phyloP scores from a whole-genome alignment of 1,140 invertebrate genomes.

The Philotrypesis tridentata region DNA sequence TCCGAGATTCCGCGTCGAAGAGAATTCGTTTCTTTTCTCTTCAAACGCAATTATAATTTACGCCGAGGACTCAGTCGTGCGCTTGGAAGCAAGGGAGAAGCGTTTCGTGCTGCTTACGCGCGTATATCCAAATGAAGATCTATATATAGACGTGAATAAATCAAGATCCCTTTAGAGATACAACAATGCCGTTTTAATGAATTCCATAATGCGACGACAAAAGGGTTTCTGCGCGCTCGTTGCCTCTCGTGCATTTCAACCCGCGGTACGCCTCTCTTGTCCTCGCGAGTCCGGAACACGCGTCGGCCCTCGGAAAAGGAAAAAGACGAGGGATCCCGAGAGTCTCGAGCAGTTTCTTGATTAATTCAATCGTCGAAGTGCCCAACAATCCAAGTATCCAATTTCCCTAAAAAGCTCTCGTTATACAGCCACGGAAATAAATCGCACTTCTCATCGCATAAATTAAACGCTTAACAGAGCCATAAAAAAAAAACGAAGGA shows the following conservation, averaged over 20 bases:
- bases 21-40: no score
- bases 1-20: no score
- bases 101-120: not conserved
- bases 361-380: no score
- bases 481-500: conserved; percentile 14
- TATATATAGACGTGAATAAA: not conserved
- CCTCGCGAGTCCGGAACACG: no score
- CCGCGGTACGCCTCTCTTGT: not conserved
- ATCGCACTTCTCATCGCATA: not conserved
- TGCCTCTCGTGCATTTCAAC: not conserved
- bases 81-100: no score
- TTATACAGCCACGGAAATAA: not conserved
- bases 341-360: not conserved
- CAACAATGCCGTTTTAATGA: not conserved
- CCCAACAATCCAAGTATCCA: no score
- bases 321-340: no score
- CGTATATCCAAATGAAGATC: no score
- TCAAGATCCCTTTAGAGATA: not conserved
- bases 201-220: not conserved
- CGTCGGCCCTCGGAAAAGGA: not conserved
- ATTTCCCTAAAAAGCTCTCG: no score
- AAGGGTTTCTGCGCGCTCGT: not conserved
- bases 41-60: no score
- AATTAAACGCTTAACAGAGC: not conserved
- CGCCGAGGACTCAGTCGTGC: no score